Base-by-base conservation (phyloP, 2,113 vertebrate genomes). In the Otolemur garnettii region DNA sequence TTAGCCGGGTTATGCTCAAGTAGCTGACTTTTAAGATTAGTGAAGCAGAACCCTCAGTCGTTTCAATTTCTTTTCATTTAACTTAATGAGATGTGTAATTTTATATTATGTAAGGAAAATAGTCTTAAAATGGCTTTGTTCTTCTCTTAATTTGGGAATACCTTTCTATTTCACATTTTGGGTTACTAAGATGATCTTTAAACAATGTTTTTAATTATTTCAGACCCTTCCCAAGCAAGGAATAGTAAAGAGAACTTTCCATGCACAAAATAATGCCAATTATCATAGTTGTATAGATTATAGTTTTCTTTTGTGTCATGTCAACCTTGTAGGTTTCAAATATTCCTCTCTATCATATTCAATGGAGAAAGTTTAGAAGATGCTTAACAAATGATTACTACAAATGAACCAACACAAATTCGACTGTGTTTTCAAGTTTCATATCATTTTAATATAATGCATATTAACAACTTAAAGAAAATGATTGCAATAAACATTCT, bases 21-120 rank as follows among this genome's bases (percentile, higher is more conserved):
- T 84, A 78, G 57, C n/a, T 75, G 74, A 85, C 50, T 93, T 97
- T 80, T 82, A 83, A 88, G 72, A 80, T 93, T 88, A 88, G 24
- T 60, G 42, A 88, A 86, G 66, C 60, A 96, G 62, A 95, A 78
- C n/a, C 4, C 30, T 35, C 30, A 3, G 10, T 85, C 62, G 75
- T 77, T 96, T 90, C 92, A 45, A 64, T 87, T 90, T 90, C 86
- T 80, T 96, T 91, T 93, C 53, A 93, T 77, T 95, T 85, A 85
- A 91, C 28, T 66, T 93, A 97, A 97, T 95, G 92, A 30, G 28
- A 78, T 93, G 35, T 94, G 7, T 50, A 80, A 64, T 96, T 93
- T 96, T 86, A 79, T 83, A 89, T 92, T 94, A 86, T 55, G 28
- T 22, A 84, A 93, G 33, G 24, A 68, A 82, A 82, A 13, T 22